phyloP scores from a whole-genome alignment of 2,113 vertebrate genomes.

The Syngnathus typhle region DNA sequence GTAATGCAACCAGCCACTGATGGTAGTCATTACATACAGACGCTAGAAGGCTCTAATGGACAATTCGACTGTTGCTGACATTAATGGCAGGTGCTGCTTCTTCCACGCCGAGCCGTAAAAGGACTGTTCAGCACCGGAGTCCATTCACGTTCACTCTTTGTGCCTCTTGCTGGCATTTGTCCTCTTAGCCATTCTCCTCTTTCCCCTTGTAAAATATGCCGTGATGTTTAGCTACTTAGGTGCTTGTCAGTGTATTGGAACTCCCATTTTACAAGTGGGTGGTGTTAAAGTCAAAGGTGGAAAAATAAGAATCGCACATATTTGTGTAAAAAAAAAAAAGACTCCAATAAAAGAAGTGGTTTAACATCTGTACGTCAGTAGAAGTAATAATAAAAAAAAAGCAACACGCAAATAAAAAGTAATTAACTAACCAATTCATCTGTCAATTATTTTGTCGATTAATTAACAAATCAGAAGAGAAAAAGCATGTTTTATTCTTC shows the following conservation, averaged over 20 bases:
- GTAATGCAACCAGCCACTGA: slow-evolving; percentile 41
- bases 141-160: slow-evolving; percentile 16
- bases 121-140: slow-evolving; percentile 34
- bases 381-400: no score
- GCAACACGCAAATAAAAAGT: no score
- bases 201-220: slow-evolving; percentile 28
- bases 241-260: background rate
- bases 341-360: no score
- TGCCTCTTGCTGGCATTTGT: slow-evolving; percentile 15
- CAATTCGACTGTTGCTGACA: slow-evolving; percentile 37
- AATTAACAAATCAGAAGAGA: no score
- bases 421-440: no score
- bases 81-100: slow-evolving; percentile 35
- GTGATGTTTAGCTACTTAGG: slow-evolving; percentile 29
- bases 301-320: background rate
- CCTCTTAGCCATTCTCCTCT: background rate
- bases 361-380: no score
- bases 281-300: no score
- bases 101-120: slow-evolving; percentile 33
- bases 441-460: no score
- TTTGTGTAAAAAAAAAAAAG: background rate
- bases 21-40: slow-evolving; percentile 43
- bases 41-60: slow-evolving; percentile 60
- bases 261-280: background rate
- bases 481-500: no score